Evolutionary conservation across 2,888 invertebrate species (phyloP), one percentile per base, ranked within the genome.

Genomic region (Tromatobia lineatoria): DNA sequence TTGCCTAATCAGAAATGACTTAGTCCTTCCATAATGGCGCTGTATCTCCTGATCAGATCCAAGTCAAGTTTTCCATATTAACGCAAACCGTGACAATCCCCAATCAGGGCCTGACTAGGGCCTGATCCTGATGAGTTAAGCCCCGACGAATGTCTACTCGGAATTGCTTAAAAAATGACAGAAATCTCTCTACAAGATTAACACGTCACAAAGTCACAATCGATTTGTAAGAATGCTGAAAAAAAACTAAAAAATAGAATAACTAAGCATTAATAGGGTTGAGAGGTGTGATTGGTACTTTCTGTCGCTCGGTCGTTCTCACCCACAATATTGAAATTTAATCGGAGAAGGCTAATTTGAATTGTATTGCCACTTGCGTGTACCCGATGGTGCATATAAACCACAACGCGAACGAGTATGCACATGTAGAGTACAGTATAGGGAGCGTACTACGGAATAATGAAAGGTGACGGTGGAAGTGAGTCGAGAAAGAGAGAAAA

Each of bases 291-390:
- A 74, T 74, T 74, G 73, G 57, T 57, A 71, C 71, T 57, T 42
- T 47, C 25, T 13, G 66, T 67, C 10, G 45, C 59, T 66, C 64
- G 64, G 23, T 38, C 38, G 38, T 38, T 57, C 11, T 54, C 73
- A 57, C 71, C 66, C 23, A 34, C 67, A 47, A 80, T 83, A 80
- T 83, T 47, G 54, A 79, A 85, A 87, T 88, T 88, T 82, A 87
- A 87, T 83, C 81, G 85, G 85, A 91, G 88, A 84, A 88, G 88
- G 91, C 90, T 91, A 92, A 93, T 93, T 91, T 92, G 88, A 91
- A 90, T 92, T 90, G 89, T 90, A 88, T 71, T 87, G 89, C 86
- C 89, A 89, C 91, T 90, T 88, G 38, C 83, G 86, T 74, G 82
- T 88, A 85, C 89, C 88, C 85, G 90, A 87, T 87, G 87, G 86